Base-by-base conservation (phyloP, 23 tunicate genomes). In the Botrylloides violaceus region DNA sequence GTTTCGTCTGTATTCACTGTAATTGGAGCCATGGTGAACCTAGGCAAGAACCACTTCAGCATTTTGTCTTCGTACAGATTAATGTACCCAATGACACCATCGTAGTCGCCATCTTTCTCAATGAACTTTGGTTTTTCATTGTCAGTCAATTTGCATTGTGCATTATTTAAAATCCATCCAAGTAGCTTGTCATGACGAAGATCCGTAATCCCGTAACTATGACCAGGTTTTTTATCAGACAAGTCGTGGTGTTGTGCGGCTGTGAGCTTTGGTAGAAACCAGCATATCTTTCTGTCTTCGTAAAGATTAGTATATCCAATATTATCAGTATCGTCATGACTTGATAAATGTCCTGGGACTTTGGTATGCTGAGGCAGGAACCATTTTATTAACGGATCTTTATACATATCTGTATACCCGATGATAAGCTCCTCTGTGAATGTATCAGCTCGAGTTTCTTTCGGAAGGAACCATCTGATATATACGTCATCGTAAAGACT, bases 381-480 rank as follows among this genome's bases (percentile, higher is more conserved):
- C 65, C 65, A 60, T 28, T 0, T 60, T 23, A 60, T 18, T 15
- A 60, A 28, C 29, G 65, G 65, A 60, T 60, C 65, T 60, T 25
- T 18, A 60, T 0, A 25, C 15, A 60, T 15, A 60, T 60, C 65
- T n/a, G 65, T 24, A 23, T 60, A 60, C 21, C 65, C 65, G 53
- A 43, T 43, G 15, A 15, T 7, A 9, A 43, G 9, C 9, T 43
- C 53, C 15, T 43, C 53, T 9, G 12, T 43, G 53, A 43, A 43
- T 9, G 53, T 7, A 15, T 15, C 9, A 43, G 53, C 15, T 43
- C 53, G 53, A 43, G 53, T 43, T 43, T 43, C 12, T 43, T 43
- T 43, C 15, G 53, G 53, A 7, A 43, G 15, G 15, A 43, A 43
- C 53, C 53, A 43, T 15, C 53, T 9, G 53, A 43, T 43, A 15